phyloP scores from a whole-genome alignment of 2,888 invertebrate genomes.

The Cheilosia grossa region DNA sequence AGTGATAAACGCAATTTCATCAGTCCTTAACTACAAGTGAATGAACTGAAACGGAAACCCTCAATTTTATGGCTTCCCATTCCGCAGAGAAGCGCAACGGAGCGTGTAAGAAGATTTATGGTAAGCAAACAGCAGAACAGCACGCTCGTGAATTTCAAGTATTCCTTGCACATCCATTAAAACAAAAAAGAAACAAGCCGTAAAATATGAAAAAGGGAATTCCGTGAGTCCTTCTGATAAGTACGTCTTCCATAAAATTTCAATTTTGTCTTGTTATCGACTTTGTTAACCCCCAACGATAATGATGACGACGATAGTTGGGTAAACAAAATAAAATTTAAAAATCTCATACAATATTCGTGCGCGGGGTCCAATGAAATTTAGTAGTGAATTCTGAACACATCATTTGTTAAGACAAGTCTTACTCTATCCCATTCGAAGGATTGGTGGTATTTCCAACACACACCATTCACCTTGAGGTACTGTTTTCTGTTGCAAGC shows the following conservation, averaged over 20 bases:
- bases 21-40: neutral
- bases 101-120: conserved; percentile 20
- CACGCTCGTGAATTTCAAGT: conserved; percentile 26
- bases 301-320: neutral
- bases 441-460: too few relatives aligned
- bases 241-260: neutral
- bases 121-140: conserved; percentile 18
- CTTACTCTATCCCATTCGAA: too few relatives aligned
- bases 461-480: too few relatives aligned
- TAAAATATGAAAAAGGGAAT: neutral
- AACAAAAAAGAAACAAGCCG: neutral
- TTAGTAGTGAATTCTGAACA: too few relatives aligned
- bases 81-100: conserved; percentile 5
- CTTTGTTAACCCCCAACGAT: neutral
- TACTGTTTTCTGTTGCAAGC: too few relatives aligned
- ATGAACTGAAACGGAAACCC: neutral
- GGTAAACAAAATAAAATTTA: neutral
- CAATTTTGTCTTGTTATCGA: neutral
- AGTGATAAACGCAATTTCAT: neutral
- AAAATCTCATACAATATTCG: neutral
- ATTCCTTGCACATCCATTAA: neutral
- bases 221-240: neutral
- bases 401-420: too few relatives aligned
- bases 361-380: neutral
- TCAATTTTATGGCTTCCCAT: neutral